These are phyloP conservation scores for Falco naumanni DNA, from an alignment of 2,797 vertebrate genomes.

Conservation along the genomic window DNA sequence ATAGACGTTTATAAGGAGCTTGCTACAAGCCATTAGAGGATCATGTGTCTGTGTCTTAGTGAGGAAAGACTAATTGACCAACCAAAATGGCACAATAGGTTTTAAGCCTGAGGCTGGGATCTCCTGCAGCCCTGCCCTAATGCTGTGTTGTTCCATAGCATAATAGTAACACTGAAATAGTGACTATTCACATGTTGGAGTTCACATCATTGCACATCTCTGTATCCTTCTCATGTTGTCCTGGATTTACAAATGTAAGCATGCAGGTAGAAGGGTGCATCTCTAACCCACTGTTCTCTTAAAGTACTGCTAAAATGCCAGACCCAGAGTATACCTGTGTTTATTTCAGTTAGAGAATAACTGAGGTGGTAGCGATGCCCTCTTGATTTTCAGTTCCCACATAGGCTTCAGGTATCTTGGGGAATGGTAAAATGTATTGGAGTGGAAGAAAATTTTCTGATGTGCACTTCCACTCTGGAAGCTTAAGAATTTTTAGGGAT, in stretches of 20 bases:
- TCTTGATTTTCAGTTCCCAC: background rate
- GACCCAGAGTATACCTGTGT: background rate
- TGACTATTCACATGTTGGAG: background rate
- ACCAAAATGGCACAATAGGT: background rate
- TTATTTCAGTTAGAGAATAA: background rate
- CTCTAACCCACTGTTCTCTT: background rate
- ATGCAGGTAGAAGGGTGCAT: rapidly evolving
- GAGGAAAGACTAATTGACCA: background rate
- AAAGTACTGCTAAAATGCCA: background rate
- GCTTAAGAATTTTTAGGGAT: background rate
- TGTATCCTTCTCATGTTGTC: background rate
- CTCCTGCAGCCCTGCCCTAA: background rate
- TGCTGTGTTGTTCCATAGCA: background rate
- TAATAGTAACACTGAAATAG: background rate
- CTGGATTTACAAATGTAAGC: background rate
- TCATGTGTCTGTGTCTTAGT: background rate
- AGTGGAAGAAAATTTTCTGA: background rate
- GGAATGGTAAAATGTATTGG: background rate
- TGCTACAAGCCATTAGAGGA: background rate
- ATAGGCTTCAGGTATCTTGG: background rate
- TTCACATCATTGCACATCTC: background rate
- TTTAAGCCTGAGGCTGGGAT: background rate
- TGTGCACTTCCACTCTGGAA: background rate
- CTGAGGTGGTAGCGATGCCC: background rate
- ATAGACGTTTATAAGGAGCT: background rate